Evolutionary conservation across 2,888 invertebrate genomes (phyloP), one percentile per base, ranked within the genome.

Genomic region (Rhingia campestris): DNA sequence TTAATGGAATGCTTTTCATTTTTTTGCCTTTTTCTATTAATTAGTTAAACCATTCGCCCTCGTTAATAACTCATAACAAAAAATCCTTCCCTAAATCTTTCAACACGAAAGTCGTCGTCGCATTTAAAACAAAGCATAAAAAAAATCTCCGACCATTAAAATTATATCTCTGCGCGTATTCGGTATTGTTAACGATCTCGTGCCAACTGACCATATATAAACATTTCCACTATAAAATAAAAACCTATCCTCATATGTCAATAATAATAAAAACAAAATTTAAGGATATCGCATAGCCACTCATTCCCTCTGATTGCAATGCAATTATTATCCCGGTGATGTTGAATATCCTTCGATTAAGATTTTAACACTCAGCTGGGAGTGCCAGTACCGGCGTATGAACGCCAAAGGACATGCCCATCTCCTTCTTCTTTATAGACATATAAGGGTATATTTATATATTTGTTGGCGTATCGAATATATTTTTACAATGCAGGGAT

Each of bases 251-350:
- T 58, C 79, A 73, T 59, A 79, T 66, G 51, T 59, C 79, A 53
- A 79, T 72, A 66, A 79, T 81, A 70, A 81, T 81, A 66, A 76
- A 76, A 81, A 7, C 12, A 12, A 4, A 49, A 64, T 12, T 53
- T 53, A 35, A 76, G 81, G 81, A 66, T 75, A 75, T 59, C 74
- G 41, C 43, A 70, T 69, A 49, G 69, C 56, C 74, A 56, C 63
- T 43, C 63, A 58, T 64, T 81, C 76, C 70, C 35, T 14, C 43
- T 59, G 76, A 81, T 76, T 76, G 76, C 64, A 81, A 70, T 81
- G 70, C 70, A 81, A 72, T 76, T 81, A 81, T 76, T 81, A 81
- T 76, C 41, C 70, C 70, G 58, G 69, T 70, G 70, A 76, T 76
- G 59, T 81, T 64, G 63, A 76, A 76, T 81, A 53, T 53, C 64